Evolutionary conservation across 2,888 invertebrate genomes (phyloP).

Genomic region (Lasioglossum calceatum): DNA sequence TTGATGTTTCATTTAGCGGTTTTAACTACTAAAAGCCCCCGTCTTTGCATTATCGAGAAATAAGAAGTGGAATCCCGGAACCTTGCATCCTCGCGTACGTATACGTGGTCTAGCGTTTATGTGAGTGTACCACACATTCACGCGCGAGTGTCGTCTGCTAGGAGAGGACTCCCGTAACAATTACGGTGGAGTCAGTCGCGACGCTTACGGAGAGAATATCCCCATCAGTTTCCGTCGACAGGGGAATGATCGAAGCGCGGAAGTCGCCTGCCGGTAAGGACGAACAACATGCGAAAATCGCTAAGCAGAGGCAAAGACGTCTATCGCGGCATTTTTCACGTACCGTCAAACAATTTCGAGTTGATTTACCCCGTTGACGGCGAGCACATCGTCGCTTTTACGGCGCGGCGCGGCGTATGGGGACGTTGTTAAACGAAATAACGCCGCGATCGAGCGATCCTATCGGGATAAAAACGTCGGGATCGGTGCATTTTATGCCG

Average conservation of each 20-base stretch:
- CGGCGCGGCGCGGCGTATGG: background rate
- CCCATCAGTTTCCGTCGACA: no score
- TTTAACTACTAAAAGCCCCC: no score
- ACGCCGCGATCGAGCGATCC: slow-evolving; percentile 29
- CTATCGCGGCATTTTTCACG: background rate
- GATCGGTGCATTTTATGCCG: slow-evolving; percentile 31
- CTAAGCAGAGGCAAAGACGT: background rate
- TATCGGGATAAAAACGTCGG: slow-evolving; percentile 41
- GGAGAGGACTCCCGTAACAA: no score
- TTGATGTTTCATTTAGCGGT: no score
- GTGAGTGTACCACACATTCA: no score
- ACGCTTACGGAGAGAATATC: no score
- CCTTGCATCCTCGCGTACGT: no score
- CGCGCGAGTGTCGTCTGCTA: no score
- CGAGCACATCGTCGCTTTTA: slow-evolving; percentile 17
- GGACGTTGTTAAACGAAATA: slow-evolving; percentile 29
- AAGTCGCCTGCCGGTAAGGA: background rate
- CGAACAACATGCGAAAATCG: background rate
- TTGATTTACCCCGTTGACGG: slow-evolving; percentile 12
- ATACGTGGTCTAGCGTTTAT: no score
- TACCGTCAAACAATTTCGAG: slow-evolving; percentile 9
- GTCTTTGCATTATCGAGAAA: no score
- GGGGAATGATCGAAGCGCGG: background rate
- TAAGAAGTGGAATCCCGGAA: no score
- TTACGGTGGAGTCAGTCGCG: no score